These are phyloP conservation scores for Hyalella azteca DNA, from an alignment of 2,888 invertebrate species.

Conservation along the genomic window DNA sequence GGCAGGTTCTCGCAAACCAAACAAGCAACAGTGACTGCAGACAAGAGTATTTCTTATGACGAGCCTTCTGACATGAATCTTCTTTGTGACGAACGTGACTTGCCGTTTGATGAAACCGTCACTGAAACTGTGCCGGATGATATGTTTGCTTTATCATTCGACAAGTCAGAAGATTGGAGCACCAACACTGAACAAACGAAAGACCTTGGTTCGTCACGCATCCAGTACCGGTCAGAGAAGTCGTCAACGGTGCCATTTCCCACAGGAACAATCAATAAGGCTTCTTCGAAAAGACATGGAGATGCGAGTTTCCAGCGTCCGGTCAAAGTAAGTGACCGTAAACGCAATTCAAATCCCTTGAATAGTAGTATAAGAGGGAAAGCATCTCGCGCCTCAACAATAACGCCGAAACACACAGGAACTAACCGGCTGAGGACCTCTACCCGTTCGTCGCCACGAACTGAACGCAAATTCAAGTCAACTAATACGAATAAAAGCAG, in stretches of 20 bases:
- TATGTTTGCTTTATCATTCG: background rate
- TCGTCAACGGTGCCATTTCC: background rate
- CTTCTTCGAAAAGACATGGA: background rate
- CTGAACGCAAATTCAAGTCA: background rate
- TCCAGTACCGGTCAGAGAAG: background rate
- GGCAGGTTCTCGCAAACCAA: slow-evolving; percentile 14
- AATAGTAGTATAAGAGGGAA: background rate
- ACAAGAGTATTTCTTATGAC: background rate
- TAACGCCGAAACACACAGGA: background rate
- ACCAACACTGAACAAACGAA: background rate
- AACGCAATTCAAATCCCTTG: background rate
- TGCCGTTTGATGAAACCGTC: background rate
- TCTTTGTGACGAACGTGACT: background rate
- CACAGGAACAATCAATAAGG: background rate
- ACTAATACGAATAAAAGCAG: background rate
- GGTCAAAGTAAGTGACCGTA: background rate
- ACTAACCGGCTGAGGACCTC: background rate
- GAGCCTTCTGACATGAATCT: background rate
- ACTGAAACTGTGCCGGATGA: background rate
- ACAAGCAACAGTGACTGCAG: background rate
- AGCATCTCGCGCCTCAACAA: background rate
- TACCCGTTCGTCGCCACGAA: background rate
- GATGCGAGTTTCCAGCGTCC: background rate
- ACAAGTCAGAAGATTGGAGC: background rate
- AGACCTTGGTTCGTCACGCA: background rate